Conservation (phyloP, 2,113 vertebrate species). For the Aegotheles bennettii region DNA sequence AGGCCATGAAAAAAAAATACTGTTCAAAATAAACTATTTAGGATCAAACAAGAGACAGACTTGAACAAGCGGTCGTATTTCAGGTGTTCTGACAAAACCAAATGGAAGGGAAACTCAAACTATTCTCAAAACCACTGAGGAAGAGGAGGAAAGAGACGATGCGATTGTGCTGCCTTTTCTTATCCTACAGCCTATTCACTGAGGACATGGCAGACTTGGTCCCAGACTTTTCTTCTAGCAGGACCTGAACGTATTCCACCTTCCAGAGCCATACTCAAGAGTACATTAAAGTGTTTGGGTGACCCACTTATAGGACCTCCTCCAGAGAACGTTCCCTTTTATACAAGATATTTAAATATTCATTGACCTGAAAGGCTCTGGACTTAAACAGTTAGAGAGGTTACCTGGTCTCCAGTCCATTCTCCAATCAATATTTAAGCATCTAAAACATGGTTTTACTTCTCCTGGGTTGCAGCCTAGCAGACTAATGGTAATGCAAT, state of each 20-base stretch:
- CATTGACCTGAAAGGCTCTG: neutral
- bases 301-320: constrained; percentile 15
- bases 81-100: neutral
- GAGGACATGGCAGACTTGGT: neutral
- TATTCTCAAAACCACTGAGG: neutral
- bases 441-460: neutral
- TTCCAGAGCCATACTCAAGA: neutral
- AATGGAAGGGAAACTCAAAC: neutral
- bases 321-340: neutral
- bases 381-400: neutral
- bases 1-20: neutral
- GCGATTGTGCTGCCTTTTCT: neutral
- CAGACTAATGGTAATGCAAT: neutral
- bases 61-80: neutral
- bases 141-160: neutral
- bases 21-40: neutral
- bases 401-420: constrained; percentile 10
- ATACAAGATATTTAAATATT: constrained; percentile 19
- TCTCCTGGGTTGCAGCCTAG: constrained; percentile 6
- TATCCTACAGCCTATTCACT: neutral
- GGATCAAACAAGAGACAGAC: neutral
- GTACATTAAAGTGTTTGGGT: neutral
- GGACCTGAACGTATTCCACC: neutral
- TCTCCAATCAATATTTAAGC: constrained; percentile 41
- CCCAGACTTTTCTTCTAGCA: neutral